Evolutionary conservation across 2,113 vertebrate genomes (phyloP), one percentile per base, ranked within the genome.

Genomic region (Bufo bufo): DNA sequence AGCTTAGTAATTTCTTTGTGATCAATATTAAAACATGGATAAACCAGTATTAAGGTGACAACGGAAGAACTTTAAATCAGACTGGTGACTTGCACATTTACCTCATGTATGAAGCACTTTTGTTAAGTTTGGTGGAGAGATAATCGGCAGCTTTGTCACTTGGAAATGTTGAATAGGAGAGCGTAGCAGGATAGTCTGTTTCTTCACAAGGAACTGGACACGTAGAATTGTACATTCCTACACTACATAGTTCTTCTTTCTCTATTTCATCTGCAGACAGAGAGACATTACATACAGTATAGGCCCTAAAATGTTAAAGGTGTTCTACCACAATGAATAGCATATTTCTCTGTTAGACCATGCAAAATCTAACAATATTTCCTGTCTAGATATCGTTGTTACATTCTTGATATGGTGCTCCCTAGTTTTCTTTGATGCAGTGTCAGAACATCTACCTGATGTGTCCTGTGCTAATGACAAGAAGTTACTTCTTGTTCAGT

Each of bases 161-260:
- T 88, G 93, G 94, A 89, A 96, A 94, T 33, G 90, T 93, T 19
- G 95, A 93, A 85, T 96, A 95, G 43, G 93, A 94, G 71, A 95
- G 77, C 45, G 91, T 92, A 1, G 93, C 90, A 6, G 94, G 94
- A 49, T 95, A 96, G 80, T 92, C 90, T 0, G 89, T 95, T 90
- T 95, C 94, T 91, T 96, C 94, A 90, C 95, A 95, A 17, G 95
- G 89, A 5, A 91, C 81, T 45, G 95, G 95, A 20, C 95, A 96
- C 88, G 93, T 94, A 3, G 95, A 95, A 89, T 95, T 95, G 77
- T 95, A 91, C 3, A 90, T 94, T 89, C 95, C 94, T 91, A 90
- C 85, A 4, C 94, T 93, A 79, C 95, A 96, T 14, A 95, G 77
- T 69, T 82, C 94, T 77, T 90, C 89, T 58, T 90, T 3, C 71